These are phyloP conservation scores for Parnassius glacialis DNA, from an alignment of 2,888 invertebrate genomes.

Conservation along the genomic window DNA sequence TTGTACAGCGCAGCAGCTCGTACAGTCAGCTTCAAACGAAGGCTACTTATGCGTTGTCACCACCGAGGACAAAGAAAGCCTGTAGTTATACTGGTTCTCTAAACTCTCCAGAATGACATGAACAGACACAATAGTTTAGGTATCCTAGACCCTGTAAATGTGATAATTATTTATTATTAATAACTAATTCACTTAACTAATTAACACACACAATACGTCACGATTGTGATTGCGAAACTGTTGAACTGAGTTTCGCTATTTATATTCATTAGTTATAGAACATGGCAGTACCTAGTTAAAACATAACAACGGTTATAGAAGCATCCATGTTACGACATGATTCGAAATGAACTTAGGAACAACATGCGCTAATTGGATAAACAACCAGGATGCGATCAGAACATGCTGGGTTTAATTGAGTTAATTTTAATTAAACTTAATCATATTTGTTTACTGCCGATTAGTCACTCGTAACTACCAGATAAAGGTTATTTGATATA, in stretches of 20 bases:
- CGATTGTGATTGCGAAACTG: constrained; percentile 55
- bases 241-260: constrained; percentile 48
- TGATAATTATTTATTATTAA: too few relatives aligned
- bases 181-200: too few relatives aligned
- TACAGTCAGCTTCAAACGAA: too few relatives aligned
- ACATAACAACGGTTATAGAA: constrained; percentile 30
- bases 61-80: too few relatives aligned
- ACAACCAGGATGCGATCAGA: constrained; percentile 13
- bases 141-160: too few relatives aligned
- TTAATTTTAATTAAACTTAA: constrained; percentile 8
- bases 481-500: too few relatives aligned
- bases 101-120: too few relatives aligned
- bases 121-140: too few relatives aligned
- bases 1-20: too few relatives aligned
- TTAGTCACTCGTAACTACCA: too few relatives aligned
- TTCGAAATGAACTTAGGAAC: constrained; percentile 21
- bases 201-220: constrained; percentile 62
- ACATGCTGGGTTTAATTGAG: neutral
- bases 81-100: too few relatives aligned
- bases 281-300: constrained; percentile 38
- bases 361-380: constrained; percentile 25
- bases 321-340: constrained; percentile 24
- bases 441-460: neutral
- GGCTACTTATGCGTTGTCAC: too few relatives aligned
- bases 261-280: constrained; percentile 9